Evolutionary conservation across 1,140 invertebrate genomes (phyloP), one percentile per base, ranked within the genome.

Genomic region (Neoseiulus cucumeris): DNA sequence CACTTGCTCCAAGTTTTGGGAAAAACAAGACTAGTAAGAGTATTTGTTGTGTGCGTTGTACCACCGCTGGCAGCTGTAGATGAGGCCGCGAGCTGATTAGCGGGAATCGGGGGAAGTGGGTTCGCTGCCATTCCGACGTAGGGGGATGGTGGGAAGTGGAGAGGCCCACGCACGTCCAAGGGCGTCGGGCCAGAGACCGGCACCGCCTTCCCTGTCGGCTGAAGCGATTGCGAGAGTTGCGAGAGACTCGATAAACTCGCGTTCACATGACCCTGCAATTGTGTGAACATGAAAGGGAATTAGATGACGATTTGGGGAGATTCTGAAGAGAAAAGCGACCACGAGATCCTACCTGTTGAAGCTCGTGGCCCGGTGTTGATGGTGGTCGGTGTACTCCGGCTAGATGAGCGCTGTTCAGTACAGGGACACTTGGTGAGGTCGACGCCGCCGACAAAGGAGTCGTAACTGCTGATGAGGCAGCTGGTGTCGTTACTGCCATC

Each of bases 171-270:
- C 28, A 14, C 18, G 14, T 28, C 45, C 18, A 28, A 5, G 18
- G 45, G 2, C 51, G 22, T 25, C 4, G 25, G 25, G 14, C 33
- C 51, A 2, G 33, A 25, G 4, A 59, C 33, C 14, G 51, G 51
- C 12, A 33, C 33, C 9, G 51, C 51, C 22, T 59, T 59, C 14
- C 51, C 51, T 20, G 51, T 59, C 22, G 51, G 51, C 22, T 59
- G 51, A 2, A 59, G 22, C 14, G 51, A 59, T 33, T 59, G 51
- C 5, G 51, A 59, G 14, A 59, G 51, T 33, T 59, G 51, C 14
- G 51, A 59, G 25, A 59, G 22, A 59, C 51, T 59, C 51, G 51
- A 59, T 25, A 59, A 33, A 33, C 51, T 59, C 22, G 51, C 22
- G 51, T 59, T 59, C 14, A 25, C 51, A 9, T 33, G 25, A 39